Conservation (phyloP, 2,113 vertebrate species). For the Brachionichthys hirsutus region DNA sequence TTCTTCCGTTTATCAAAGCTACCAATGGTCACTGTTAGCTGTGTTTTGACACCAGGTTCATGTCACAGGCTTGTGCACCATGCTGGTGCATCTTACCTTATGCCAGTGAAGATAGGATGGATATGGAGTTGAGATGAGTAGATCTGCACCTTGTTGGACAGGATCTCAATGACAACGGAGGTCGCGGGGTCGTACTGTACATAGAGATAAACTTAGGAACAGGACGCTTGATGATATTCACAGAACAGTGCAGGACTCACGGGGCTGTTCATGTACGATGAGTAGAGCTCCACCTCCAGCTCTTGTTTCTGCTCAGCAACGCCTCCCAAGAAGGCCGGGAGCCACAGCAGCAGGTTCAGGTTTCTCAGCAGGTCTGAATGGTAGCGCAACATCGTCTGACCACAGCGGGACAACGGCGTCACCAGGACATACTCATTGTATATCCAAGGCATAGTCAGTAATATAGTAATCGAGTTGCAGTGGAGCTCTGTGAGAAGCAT, state of each 20-base stretch:
- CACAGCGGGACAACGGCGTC: slow-evolving; percentile 31
- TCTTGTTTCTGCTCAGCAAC: slow-evolving; percentile 84
- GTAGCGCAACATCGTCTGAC: slow-evolving; percentile 86
- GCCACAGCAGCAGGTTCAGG: slow-evolving; percentile 80
- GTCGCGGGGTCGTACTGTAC: slow-evolving; percentile 80
- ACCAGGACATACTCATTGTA: neutral
- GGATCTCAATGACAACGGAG: slow-evolving; percentile 81
- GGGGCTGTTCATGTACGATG: slow-evolving; percentile 83
- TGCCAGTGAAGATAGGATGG: slow-evolving; percentile 85
- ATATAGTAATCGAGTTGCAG: neutral
- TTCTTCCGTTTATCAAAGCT: too few species aligned
- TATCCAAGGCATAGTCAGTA: too few species aligned
- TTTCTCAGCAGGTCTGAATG: slow-evolving; percentile 80
- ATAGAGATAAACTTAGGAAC: neutral
- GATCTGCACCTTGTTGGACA: slow-evolving; percentile 83
- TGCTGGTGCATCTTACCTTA: slow-evolving; percentile 77
- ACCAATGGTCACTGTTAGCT: neutral
- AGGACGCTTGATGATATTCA: neutral
- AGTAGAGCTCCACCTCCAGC: slow-evolving; percentile 84
- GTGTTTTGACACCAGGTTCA: neutral
- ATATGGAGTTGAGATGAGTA: slow-evolving; percentile 84
- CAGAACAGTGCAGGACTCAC: slow-evolving; percentile 65
- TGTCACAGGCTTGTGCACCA: neutral
- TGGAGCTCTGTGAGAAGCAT: slow-evolving; percentile 11
- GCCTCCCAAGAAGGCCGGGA: slow-evolving; percentile 79